Conservation (phyloP, 2,113 vertebrate genomes). For the Lagopus leucura region DNA sequence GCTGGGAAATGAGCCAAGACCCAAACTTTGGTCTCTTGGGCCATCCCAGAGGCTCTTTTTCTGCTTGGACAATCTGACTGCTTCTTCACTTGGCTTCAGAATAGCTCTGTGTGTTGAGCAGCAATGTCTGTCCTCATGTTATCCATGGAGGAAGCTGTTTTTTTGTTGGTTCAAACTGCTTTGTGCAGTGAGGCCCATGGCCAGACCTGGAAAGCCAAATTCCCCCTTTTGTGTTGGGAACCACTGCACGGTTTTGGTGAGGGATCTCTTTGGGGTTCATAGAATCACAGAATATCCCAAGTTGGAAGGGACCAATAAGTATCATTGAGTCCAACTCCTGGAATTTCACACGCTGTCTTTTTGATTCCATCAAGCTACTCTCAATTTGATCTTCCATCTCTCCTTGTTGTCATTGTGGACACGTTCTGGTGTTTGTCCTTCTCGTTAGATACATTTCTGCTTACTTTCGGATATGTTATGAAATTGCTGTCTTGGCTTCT, state of each 20-base stretch:
- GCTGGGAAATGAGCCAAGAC: slow-evolving; percentile 1
- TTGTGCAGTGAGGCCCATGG: fast-evolving
- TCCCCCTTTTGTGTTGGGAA: background rate
- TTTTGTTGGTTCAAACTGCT: background rate
- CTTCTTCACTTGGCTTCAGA: background rate
- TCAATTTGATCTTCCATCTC: background rate
- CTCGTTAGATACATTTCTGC: background rate
- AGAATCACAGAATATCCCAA: too few species aligned
- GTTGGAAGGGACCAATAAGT: too few species aligned
- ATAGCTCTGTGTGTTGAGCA: background rate
- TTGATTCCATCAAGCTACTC: background rate
- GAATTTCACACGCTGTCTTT: background rate
- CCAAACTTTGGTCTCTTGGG: background rate
- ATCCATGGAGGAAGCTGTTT: background rate
- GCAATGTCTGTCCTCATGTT: background rate
- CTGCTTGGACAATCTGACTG: background rate
- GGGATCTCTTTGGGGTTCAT: background rate
- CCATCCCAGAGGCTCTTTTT: background rate
- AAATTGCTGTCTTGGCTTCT: background rate
- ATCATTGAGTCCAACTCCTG: too few species aligned
- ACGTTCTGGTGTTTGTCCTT: background rate
- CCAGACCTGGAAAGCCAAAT: background rate
- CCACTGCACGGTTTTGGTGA: background rate
- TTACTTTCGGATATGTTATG: background rate
- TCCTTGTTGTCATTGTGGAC: background rate